phyloP scores from a whole-genome alignment of 2,113 vertebrate species.

The Saguinus midas region DNA sequence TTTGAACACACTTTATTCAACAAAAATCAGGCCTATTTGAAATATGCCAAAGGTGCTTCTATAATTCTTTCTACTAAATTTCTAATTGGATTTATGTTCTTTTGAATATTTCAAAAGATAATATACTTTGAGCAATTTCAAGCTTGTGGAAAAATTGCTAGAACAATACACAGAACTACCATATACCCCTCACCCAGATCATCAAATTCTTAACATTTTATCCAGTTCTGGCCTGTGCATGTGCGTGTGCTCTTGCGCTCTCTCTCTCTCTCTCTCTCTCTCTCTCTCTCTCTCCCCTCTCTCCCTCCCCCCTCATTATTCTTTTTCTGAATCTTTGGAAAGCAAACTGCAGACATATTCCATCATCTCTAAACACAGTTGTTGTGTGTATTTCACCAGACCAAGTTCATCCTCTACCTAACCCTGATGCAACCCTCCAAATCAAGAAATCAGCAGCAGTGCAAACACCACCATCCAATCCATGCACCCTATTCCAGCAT shows the following conservation, averaged over 20 bases:
- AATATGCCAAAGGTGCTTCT: not conserved
- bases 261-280: not conserved
- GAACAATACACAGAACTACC: not conserved
- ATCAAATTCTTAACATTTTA: not conserved
- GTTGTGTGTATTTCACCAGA: not conserved
- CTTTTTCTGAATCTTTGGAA: conserved; percentile 10
- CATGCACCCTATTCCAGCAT: not conserved
- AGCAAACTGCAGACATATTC: not conserved
- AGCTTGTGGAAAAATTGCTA: not conserved
- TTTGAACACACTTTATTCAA: not conserved
- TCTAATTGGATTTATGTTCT: conserved; percentile 15
- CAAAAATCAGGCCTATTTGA: not conserved
- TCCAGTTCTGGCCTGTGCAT: not conserved
- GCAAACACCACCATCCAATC: not conserved
- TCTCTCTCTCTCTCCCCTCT: no score
- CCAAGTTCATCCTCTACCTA: not conserved
- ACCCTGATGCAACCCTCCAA: not conserved
- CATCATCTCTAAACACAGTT: not conserved
- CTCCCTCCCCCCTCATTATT: not conserved
- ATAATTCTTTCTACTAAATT: conserved; percentile 1
- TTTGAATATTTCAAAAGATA: conserved; percentile 15
- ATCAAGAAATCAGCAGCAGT: not conserved
- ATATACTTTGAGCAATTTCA: not conserved
- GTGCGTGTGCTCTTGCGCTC: no score
- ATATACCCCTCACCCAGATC: not conserved